These are phyloP conservation scores for Leptocoma aspasia DNA, from an alignment of 2,113 vertebrate species.

Conservation along the genomic window DNA sequence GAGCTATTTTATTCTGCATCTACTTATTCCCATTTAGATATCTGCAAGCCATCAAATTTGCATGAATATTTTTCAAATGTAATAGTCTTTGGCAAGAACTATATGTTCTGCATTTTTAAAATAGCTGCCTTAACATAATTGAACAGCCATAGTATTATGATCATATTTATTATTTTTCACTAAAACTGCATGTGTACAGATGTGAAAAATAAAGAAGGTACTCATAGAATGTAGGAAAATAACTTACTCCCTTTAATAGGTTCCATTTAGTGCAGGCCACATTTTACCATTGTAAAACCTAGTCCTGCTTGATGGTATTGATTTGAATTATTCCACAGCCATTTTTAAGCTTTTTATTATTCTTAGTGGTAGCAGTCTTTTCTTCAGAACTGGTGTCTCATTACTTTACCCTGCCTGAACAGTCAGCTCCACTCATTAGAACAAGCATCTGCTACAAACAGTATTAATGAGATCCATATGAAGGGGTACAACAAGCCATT, in stretches of 20 bases:
- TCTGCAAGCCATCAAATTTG: neutral
- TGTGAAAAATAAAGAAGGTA: neutral
- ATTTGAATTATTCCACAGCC: constrained; percentile 52
- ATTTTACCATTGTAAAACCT: neutral
- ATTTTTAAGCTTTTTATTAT: constrained; percentile 54
- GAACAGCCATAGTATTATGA: neutral
- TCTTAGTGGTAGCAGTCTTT: constrained; percentile 8
- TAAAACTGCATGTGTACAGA: neutral
- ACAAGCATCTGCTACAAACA: constrained; percentile 70
- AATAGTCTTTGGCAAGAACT: constrained; percentile 29
- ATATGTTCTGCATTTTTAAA: neutral
- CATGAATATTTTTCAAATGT: neutral
- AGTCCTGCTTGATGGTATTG: neutral
- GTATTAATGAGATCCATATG: constrained; percentile 65
- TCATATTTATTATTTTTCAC: neutral
- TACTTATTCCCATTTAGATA: neutral
- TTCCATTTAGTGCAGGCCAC: neutral
- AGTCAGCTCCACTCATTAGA: constrained; percentile 66
- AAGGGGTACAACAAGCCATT: constrained; percentile 52
- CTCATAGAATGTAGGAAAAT: neutral
- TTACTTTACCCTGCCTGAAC: constrained; percentile 62
- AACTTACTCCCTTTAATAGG: neutral
- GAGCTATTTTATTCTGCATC: neutral
- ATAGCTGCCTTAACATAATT: neutral
- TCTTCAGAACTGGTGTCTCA: constrained; percentile 13